Percentiles rank a stretch among this genome's conserved stretches.
These are phyloP conservation scores for Megathymus violae DNA, from an alignment of 1,140 invertebrate genomes.

Conservation along the genomic window DNA sequence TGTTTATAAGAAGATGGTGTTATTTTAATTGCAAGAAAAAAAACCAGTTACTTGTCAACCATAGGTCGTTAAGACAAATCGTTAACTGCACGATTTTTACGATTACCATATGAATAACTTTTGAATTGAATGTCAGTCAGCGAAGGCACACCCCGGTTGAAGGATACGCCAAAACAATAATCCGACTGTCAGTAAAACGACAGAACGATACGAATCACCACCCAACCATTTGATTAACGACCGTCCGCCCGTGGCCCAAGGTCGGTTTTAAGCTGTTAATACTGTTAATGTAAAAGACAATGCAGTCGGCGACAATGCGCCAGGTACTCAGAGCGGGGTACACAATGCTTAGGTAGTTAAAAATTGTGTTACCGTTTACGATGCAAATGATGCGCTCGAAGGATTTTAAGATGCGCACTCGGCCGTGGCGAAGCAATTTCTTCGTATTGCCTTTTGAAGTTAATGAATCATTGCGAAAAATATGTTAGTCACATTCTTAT, in stretches of 20 bases:
- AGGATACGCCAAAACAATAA: slow-evolving; percentile 21
- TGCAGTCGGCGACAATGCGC: slow-evolving; percentile 19
- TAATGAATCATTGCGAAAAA: slow-evolving; percentile 21
- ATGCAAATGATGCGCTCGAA: slow-evolving; percentile 33
- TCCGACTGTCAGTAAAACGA: slow-evolving; percentile 13
- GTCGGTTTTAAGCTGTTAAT: neutral
- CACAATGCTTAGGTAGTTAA: slow-evolving; percentile 33
- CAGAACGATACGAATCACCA: too few species aligned
- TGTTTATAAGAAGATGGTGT: too few species aligned
- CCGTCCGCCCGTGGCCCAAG: slow-evolving; percentile 1
- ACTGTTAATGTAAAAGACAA: slow-evolving; percentile 16
- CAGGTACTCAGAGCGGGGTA: slow-evolving; percentile 28
- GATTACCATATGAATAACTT: slow-evolving; percentile 20
- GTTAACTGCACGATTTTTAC: slow-evolving; percentile 1
- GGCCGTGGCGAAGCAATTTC: slow-evolving; percentile 14
- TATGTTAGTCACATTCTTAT: too few species aligned
- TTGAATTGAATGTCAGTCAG: slow-evolving; percentile 17
- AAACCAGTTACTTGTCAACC: too few species aligned
- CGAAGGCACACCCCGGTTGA: slow-evolving; percentile 12
- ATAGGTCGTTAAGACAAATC: neutral
- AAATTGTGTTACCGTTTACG: slow-evolving; percentile 30
- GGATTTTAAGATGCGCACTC: slow-evolving; percentile 30
- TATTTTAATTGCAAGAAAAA: too few species aligned
- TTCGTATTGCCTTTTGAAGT: slow-evolving; percentile 22
- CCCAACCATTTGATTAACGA: neutral